These are phyloP conservation scores for Helogale parvula DNA, from an alignment of 2,113 vertebrate species.

Conservation along the genomic window DNA sequence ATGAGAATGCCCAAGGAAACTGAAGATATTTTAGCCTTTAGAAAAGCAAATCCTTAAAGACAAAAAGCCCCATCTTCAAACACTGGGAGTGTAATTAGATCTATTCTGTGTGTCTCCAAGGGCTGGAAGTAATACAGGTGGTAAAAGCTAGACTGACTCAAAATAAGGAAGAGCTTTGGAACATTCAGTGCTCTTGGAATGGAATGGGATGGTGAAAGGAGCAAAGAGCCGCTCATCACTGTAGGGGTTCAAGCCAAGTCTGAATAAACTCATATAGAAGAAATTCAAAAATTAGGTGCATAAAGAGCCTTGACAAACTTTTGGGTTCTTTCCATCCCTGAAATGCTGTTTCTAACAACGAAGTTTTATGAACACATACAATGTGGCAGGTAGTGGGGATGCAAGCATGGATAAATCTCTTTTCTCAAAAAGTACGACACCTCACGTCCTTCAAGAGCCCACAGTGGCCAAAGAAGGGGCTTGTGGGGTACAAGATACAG, in stretches of 20 bases:
- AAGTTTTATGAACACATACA: not conserved
- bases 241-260: not conserved
- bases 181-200: not conserved
- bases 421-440: not conserved
- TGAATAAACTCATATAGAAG: not conserved
- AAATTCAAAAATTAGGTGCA: not conserved
- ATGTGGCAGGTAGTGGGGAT: not conserved
- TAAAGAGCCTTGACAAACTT: not conserved
- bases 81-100: constrained; percentile 58
- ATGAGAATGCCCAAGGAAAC: constrained; percentile 53
- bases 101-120: constrained; percentile 47
- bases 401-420: not conserved
- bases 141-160: not conserved
- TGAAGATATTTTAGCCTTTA: constrained; percentile 54
- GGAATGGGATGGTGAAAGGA: not conserved
- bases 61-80: constrained; percentile 68
- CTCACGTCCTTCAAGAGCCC: not conserved
- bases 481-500: not conserved
- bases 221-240: not conserved
- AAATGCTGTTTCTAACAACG: constrained; percentile 1
- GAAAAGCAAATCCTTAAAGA: constrained; percentile 67
- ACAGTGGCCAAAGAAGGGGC: not conserved
- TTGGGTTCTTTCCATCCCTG: not conserved
- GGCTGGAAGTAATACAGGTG: constrained; percentile 56
- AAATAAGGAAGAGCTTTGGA: not conserved